These are phyloP conservation scores for Erpornis zantholeuca DNA, from an alignment of 2,113 vertebrate species.

Conservation along the genomic window DNA sequence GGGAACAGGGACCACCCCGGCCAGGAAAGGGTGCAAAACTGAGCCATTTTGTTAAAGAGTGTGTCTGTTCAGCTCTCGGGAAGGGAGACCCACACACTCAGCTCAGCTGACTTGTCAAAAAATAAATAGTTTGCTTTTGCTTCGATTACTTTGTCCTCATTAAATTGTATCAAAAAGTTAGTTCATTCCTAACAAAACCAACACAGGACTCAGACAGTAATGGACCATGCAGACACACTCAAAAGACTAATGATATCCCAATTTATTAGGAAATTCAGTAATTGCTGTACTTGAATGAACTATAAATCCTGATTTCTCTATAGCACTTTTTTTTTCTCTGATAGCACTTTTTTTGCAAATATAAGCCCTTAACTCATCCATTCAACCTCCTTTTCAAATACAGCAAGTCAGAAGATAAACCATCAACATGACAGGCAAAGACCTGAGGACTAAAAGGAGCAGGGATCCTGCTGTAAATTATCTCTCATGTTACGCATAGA, in stretches of 20 bases:
- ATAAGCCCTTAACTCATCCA: background rate
- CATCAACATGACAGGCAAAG: background rate
- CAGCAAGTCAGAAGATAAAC: background rate
- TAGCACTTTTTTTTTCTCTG: too few relatives aligned
- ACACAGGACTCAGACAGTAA: background rate
- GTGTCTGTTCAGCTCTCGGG: too few relatives aligned
- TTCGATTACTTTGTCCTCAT: too few relatives aligned
- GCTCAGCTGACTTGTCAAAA: too few relatives aligned
- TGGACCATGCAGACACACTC: background rate
- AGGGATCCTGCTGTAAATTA: background rate
- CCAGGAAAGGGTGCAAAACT: too few relatives aligned
- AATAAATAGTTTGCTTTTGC: too few relatives aligned
- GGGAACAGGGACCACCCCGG: too few relatives aligned
- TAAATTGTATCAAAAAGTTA: too few relatives aligned
- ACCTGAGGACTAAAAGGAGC: background rate
- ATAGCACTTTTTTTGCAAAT: background rate
- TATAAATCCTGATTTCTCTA: background rate
- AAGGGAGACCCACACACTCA: too few relatives aligned
- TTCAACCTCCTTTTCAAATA: background rate
- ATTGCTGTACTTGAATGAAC: background rate
- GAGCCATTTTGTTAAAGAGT: too few relatives aligned
- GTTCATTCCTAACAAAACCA: background rate
- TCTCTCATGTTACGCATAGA: background rate
- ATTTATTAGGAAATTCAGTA: background rate
- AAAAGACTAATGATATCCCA: background rate